Evolutionary conservation across 2,113 vertebrate species (phyloP).

Genomic region (Paralichthys olivaceus): DNA sequence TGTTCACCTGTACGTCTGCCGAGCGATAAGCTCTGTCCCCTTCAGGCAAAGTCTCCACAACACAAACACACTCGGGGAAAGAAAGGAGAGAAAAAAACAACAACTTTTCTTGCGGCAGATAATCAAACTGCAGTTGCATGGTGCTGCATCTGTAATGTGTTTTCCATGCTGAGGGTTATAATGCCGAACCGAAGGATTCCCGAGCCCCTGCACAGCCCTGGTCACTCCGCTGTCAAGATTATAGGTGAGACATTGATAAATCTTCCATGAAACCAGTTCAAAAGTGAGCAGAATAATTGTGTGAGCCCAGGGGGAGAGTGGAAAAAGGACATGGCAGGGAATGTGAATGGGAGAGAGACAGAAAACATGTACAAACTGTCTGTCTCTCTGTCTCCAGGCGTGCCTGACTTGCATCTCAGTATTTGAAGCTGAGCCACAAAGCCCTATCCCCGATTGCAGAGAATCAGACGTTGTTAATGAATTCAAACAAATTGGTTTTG

Average conservation of each 20-base stretch:
- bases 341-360: constrained; percentile 29
- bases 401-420: constrained; percentile 54
- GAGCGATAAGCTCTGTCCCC: constrained; percentile 57
- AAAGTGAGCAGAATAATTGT: constrained; percentile 62
- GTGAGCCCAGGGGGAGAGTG: neutral
- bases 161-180: constrained; percentile 61
- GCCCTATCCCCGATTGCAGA: constrained; percentile 13
- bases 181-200: constrained; percentile 60
- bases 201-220: constrained; percentile 42
- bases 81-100: constrained; percentile 9
- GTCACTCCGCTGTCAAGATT: constrained; percentile 58
- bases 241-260: constrained; percentile 65
- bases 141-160: constrained; percentile 64
- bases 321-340: constrained; percentile 23
- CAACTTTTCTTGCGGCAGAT: constrained; percentile 57
- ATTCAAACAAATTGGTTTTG: constrained; percentile 45
- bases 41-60: constrained; percentile 55
- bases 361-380: constrained; percentile 19
- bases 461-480: constrained; percentile 47
- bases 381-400: constrained; percentile 44
- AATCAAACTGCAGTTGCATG: constrained; percentile 65
- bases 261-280: constrained; percentile 61
- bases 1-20: constrained; percentile 44
- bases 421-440: constrained; percentile 37
- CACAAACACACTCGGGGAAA: constrained; percentile 42